Conservation (phyloP, 1,140 invertebrate species). For the Halesus radiatus region DNA sequence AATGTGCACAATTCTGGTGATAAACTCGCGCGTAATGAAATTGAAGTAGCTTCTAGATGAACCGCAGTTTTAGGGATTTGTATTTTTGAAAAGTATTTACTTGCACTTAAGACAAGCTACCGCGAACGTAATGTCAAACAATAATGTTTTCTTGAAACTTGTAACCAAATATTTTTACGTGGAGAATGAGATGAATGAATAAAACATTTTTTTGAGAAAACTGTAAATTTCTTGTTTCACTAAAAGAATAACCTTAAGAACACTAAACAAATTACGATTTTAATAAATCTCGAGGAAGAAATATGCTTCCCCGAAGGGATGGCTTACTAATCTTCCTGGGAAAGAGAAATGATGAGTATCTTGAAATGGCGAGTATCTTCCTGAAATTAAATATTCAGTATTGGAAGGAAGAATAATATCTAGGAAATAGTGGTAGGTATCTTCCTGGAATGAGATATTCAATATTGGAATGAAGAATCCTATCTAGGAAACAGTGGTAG, state of each 20-base stretch:
- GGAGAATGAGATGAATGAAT: slow-evolving; percentile 40
- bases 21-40: background rate
- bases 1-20: background rate
- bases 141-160: slow-evolving; percentile 43
- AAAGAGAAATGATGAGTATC: no score
- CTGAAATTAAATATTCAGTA: no score
- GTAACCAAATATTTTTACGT: slow-evolving; percentile 51
- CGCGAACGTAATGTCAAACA: background rate
- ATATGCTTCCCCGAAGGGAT: no score
- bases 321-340: no score
- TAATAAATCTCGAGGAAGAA: no score
- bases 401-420: no score
- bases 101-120: slow-evolving; percentile 19
- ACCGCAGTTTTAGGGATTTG: slow-evolving; percentile 19
- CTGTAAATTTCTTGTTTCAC: background rate
- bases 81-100: slow-evolving; percentile 33
- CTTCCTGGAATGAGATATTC: no score
- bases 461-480: no score
- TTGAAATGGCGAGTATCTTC: no score
- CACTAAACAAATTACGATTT: no score
- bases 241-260: background rate
- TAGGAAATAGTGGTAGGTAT: no score
- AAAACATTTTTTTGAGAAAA: slow-evolving; percentile 48
- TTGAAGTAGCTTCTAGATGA: slow-evolving; percentile 2
- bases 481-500: no score